Percentiles rank a stretch among this genome's conserved stretches.
phyloP scores from a whole-genome alignment of 2,888 invertebrate species.

The Coremacera marginata region DNA sequence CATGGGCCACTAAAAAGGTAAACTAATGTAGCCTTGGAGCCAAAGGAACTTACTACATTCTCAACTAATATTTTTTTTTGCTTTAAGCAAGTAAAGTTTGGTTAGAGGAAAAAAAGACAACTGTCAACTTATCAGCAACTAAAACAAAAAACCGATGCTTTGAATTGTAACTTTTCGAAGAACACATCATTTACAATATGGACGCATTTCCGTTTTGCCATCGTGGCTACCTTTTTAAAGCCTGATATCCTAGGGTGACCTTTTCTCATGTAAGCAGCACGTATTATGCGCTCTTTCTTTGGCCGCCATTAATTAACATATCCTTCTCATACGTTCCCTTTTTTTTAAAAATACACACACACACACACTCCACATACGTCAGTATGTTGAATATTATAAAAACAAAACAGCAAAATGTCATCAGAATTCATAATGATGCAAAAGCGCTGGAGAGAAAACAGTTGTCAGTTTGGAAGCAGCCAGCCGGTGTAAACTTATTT shows the following conservation, averaged over 20 bases:
- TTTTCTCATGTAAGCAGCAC: background rate
- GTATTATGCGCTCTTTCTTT: background rate
- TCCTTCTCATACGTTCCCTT: conserved; percentile 3
- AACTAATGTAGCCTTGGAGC: too few relatives aligned
- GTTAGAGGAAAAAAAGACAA: background rate
- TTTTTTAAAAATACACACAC: background rate
- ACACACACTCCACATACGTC: background rate
- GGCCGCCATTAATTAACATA: conserved; percentile 29
- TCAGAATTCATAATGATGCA: conserved; percentile 62
- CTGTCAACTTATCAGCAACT: too few relatives aligned
- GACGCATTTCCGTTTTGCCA: conserved; percentile 7
- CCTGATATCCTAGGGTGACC: background rate
- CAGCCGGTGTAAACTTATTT: conserved; percentile 32
- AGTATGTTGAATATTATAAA: background rate
- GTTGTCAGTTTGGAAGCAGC: conserved; percentile 13
- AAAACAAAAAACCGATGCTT: background rate
- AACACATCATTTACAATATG: conserved; percentile 19
- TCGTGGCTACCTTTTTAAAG: background rate
- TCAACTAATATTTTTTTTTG: too few relatives aligned
- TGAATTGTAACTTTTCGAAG: background rate
- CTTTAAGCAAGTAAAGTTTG: too few relatives aligned
- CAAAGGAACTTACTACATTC: too few relatives aligned
- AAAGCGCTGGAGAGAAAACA: background rate
- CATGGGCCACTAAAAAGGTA: background rate
- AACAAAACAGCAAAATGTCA: conserved; percentile 52